Percentiles rank a stretch among this genome's conserved stretches.
Conservation (phyloP, 2,888 invertebrate species). For the Cataglyphis livida region DNA sequence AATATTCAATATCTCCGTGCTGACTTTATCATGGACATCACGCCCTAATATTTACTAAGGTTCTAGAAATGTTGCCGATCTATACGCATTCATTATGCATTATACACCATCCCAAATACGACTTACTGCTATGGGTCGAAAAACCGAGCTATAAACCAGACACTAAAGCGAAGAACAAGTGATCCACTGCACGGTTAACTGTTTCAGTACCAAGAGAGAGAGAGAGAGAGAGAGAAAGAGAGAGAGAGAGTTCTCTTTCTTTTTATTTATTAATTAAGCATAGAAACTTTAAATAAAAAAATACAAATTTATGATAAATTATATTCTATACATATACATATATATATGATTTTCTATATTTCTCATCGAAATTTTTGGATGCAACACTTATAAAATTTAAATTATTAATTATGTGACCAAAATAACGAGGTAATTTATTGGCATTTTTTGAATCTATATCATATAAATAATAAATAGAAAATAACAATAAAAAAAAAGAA, state of each 20-base stretch:
- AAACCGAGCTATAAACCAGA: slow-evolving; percentile 14
- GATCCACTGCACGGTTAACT: background rate
- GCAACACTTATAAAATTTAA: background rate
- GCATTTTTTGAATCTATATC: background rate
- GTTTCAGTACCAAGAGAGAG: background rate
- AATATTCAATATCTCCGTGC: slow-evolving; percentile 33
- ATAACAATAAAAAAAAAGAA: background rate
- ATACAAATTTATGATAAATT: background rate
- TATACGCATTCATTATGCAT: slow-evolving; percentile 37
- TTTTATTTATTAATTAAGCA: background rate
- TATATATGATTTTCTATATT: background rate
- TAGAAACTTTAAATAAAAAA: too few relatives aligned
- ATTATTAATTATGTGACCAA: background rate
- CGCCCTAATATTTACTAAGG: slow-evolving; percentile 34
- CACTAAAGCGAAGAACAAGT: background rate
- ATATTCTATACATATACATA: background rate
- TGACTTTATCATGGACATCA: slow-evolving; percentile 28
- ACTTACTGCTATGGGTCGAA: background rate
- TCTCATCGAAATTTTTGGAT: background rate
- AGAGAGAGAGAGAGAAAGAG: too few relatives aligned
- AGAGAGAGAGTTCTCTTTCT: background rate
- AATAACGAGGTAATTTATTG: background rate
- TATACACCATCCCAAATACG: slow-evolving; percentile 1
- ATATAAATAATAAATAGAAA: slow-evolving; percentile 4
- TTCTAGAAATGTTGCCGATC: slow-evolving; percentile 24